phyloP scores from a whole-genome alignment of 2,888 invertebrate genomes.

The Fragum sueziense region DNA sequence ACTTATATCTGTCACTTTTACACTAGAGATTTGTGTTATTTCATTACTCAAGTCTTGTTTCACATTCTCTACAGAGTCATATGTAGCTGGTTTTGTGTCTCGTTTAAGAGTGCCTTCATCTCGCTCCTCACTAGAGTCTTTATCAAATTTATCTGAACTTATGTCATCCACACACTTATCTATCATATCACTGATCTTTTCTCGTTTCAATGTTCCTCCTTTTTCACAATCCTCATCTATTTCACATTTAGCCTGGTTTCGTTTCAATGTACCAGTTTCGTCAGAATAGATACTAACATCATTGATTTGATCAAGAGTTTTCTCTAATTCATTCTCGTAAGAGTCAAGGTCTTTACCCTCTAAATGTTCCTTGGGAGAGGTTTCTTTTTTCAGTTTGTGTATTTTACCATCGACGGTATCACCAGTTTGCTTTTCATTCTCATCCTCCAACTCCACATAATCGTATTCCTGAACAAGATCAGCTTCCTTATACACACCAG shows the following conservation, averaged over 20 bases:
- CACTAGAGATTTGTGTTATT: no score
- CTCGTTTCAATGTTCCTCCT: slow-evolving; percentile 43
- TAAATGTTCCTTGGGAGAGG: not conserved
- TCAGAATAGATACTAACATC: slow-evolving; percentile 55
- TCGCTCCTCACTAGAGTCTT: not conserved
- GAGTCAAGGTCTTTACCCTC: slow-evolving; percentile 29
- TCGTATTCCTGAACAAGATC: slow-evolving; percentile 94
- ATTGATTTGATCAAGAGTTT: slow-evolving; percentile 54
- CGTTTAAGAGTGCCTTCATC: slow-evolving; percentile 24
- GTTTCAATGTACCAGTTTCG: slow-evolving; percentile 51
- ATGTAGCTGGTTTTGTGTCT: not conserved
- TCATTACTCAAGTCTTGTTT: not conserved
- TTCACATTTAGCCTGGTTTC: slow-evolving; percentile 36
- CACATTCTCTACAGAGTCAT: not conserved
- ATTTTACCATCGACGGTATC: slow-evolving; percentile 5
- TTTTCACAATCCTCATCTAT: slow-evolving; percentile 7
- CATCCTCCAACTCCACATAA: slow-evolving; percentile 90
- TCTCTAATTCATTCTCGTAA: slow-evolving; percentile 51
- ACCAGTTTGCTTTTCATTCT: slow-evolving; percentile 14
- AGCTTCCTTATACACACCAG: slow-evolving; percentile 42
- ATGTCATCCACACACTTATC: slow-evolving; percentile 16
- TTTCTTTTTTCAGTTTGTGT: not conserved
- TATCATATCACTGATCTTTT: slow-evolving; percentile 5
- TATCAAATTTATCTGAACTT: not conserved
- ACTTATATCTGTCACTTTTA: slow-evolving; percentile 1